Conservation (phyloP, 2,888 invertebrate species). For the Ochropacha duplaris region DNA sequence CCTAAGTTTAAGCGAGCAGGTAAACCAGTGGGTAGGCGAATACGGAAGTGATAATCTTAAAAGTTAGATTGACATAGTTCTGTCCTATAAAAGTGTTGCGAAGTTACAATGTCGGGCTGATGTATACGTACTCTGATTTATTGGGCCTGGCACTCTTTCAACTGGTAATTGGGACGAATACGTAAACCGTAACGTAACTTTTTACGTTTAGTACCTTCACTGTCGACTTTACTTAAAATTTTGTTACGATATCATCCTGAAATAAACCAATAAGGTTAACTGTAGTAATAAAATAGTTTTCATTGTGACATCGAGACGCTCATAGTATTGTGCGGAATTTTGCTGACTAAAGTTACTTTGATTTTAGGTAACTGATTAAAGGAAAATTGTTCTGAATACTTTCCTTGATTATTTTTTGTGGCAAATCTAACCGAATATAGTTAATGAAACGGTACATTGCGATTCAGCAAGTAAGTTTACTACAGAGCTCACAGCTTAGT, state of each 20-base stretch:
- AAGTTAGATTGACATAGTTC: conserved; percentile 81
- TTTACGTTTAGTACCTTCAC: conserved; percentile 39
- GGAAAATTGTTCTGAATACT: background rate
- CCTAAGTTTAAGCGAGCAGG: conserved; percentile 56
- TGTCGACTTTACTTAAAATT: conserved; percentile 24
- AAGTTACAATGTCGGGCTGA: conserved; percentile 70
- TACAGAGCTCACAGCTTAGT: no score
- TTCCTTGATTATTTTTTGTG: no score
- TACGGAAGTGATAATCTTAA: conserved; percentile 78
- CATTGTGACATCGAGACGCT: background rate
- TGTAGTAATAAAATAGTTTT: background rate
- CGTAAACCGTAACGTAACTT: conserved; percentile 36
- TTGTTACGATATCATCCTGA: conserved; percentile 5
- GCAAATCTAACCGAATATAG: no score
- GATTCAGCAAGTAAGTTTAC: no score
- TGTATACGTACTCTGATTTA: conserved; percentile 61
- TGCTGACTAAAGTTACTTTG: background rate
- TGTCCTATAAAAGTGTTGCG: conserved; percentile 67
- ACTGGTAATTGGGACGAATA: conserved; percentile 65
- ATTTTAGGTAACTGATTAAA: background rate
- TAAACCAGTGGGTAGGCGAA: conserved; percentile 60
- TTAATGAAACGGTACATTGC: no score
- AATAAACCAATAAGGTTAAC: background rate
- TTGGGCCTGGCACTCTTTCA: conserved; percentile 69
- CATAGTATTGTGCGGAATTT: background rate